These are phyloP conservation scores for Malurus splendens DNA, from an alignment of 2,797 vertebrate species.

Conservation along the genomic window DNA sequence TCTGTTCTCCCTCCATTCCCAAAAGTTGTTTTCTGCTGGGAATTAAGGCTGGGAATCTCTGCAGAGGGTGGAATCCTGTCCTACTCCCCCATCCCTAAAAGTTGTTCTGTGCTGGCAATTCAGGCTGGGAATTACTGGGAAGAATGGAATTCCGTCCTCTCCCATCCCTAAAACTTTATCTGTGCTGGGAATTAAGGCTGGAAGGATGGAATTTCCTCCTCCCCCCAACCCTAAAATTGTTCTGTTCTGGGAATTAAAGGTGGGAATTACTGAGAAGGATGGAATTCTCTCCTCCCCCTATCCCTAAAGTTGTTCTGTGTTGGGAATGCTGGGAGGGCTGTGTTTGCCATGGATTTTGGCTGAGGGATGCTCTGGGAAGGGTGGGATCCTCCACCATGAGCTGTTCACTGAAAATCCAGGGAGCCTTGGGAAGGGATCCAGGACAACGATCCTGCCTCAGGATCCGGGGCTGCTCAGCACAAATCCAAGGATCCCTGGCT, in stretches of 20 bases:
- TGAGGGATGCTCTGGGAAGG: not conserved
- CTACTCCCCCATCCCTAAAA: accelerated
- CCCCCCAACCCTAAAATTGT: too few species aligned
- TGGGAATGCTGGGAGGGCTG: not conserved
- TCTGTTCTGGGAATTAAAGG: too few species aligned
- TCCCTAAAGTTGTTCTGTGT: too few species aligned
- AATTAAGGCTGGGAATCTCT: not conserved
- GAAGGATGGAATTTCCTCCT: too few species aligned
- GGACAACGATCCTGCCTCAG: not conserved
- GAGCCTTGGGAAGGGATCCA: not conserved
- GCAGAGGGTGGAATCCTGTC: not conserved
- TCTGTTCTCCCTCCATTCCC: not conserved
- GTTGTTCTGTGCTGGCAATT: not conserved
- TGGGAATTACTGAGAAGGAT: too few species aligned
- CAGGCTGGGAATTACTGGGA: not conserved
- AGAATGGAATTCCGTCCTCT: not conserved
- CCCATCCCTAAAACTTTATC: too few species aligned
- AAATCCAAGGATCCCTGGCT: not conserved
- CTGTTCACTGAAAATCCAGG: not conserved
- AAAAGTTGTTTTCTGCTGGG: not conserved
- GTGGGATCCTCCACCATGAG: not conserved
- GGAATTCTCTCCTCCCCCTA: too few species aligned
- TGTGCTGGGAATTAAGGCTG: too few species aligned
- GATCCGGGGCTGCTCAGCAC: not conserved
- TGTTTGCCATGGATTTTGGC: not conserved